Evolutionary conservation across 2,113 vertebrate species (phyloP), one percentile per base, ranked within the genome.

Genomic region (Conger conger): DNA sequence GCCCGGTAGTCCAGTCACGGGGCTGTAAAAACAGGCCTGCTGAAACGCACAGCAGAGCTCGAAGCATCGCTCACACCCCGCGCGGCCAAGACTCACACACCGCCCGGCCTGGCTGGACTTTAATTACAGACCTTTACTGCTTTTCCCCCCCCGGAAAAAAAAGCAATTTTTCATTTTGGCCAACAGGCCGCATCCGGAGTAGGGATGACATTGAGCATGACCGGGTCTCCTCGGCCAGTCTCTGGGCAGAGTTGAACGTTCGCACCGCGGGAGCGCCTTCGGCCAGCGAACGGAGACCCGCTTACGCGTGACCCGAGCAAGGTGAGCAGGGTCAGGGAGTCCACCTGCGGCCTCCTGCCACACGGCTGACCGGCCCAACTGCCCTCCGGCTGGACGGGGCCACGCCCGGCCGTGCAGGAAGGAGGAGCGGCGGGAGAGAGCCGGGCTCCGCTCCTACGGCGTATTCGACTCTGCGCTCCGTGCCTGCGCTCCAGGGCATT

Each of bases 71-170:
- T 54, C 50, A 73, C 86, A 89, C 86, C 82, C 68, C 1, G 30
- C 13, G 57, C 18, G 45, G 83, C 89, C 89, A 89, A 90, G 89
- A 89, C 89, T 89, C 88, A 88, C 89, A 88, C 84, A 63, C 81
- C 0, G 83, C 83, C 50, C 81, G 38, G 83, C n/a, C 81, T 40
- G 4, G 85, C 63, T 53, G 77, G 78, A 85, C 81, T 53, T 84
- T 86, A 83, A 88, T 82, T 84, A 89, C 30, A 84, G 15, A 45
- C 73, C 80, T 78, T 86, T 83, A 73, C 42, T 40, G 60, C 27
- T 83, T 78, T 37, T 77, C 53, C 30, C 30, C 13, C 16, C 45
- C n/a, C n/a, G n/a, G n/a, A n/a, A n/a, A n/a, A n/a, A 35, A 18
- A 76, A 82, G 79, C 45, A 35, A 8, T 79, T 60, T 87, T 82